A percentile compares a stretch with the other conserved stretches of the same genome.
phyloP scores from a whole-genome alignment of 1,140 invertebrate genomes.

The Pararge aegeria region DNA sequence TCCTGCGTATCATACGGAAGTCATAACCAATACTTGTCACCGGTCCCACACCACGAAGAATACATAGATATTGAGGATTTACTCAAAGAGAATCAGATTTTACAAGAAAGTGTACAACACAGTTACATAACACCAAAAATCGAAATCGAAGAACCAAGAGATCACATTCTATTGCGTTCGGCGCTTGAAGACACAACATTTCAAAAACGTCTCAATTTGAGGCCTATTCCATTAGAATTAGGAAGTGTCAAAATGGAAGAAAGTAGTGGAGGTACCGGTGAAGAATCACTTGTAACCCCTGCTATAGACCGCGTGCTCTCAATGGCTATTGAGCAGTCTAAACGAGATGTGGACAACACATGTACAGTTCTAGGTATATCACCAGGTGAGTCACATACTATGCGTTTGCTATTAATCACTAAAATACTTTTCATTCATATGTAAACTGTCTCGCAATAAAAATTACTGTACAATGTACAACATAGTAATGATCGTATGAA shows the following conservation, averaged over 20 bases:
- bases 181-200: slow-evolving; percentile 91
- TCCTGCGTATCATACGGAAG: slow-evolving; percentile 78
- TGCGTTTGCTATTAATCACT: slow-evolving; percentile 20
- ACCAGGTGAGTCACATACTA: slow-evolving; percentile 85
- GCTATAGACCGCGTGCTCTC: slow-evolving; percentile 91
- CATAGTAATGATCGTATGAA: slow-evolving; percentile 15
- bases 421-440: slow-evolving; percentile 18
- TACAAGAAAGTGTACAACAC: slow-evolving; percentile 72
- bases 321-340: slow-evolving; percentile 91
- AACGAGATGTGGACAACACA: slow-evolving; percentile 91
- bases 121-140: slow-evolving; percentile 68
- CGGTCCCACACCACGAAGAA: slow-evolving; percentile 79
- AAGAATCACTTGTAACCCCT: slow-evolving; percentile 83
- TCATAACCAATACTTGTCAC: slow-evolving; percentile 77
- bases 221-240: slow-evolving; percentile 82
- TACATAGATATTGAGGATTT: slow-evolving; percentile 78
- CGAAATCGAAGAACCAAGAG: slow-evolving; percentile 79
- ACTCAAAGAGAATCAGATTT: slow-evolving; percentile 77
- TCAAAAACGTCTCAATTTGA: slow-evolving; percentile 89
- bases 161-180: slow-evolving; percentile 89
- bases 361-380: slow-evolving; percentile 92
- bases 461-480: slow-evolving; percentile 28
- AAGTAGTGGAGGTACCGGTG: slow-evolving; percentile 71
- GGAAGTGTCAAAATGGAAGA: slow-evolving; percentile 82
- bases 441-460: slow-evolving; percentile 21